Percentiles rank a stretch among this genome's conserved stretches.
These are phyloP conservation scores for Ceratosolen fusciceps DNA, from an alignment of 1,140 invertebrate species.

Conservation along the genomic window DNA sequence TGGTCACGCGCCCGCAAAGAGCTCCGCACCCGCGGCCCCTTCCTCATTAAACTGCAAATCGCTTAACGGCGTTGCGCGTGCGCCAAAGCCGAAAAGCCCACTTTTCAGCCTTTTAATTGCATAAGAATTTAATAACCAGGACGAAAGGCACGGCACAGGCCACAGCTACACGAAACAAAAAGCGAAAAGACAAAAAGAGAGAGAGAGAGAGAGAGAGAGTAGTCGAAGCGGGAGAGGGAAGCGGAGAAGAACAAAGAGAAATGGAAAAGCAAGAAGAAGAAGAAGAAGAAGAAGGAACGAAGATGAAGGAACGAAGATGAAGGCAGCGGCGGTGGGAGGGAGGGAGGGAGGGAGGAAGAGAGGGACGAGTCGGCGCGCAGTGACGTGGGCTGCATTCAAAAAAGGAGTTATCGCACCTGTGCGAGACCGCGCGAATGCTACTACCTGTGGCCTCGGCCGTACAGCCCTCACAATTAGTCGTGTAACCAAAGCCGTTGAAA, in stretches of 20 bases:
- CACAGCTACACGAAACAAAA: no score
- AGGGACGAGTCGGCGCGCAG: background rate
- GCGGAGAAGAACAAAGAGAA: background rate
- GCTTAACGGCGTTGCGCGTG: background rate
- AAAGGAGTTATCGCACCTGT: conserved; percentile 49
- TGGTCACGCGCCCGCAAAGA: background rate
- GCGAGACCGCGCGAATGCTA: conserved; percentile 26
- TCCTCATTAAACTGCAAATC: background rate
- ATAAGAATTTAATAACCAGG: conserved; percentile 43
- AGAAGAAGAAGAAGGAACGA: background rate
- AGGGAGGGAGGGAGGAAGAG: background rate
- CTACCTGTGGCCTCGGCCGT: conserved; percentile 1
- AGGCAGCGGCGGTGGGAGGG: background rate
- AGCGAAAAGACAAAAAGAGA: no score
- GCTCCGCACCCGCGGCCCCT: background rate
- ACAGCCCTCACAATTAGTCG: conserved; percentile 41
- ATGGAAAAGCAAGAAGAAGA: background rate
- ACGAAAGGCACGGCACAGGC: conserved; percentile 3
- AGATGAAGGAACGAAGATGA: no score
- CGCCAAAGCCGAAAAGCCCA: background rate
- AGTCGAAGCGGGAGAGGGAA: background rate
- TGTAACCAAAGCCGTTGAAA: conserved; percentile 41
- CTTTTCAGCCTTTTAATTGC: conserved; percentile 25
- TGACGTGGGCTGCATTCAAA: conserved; percentile 35
- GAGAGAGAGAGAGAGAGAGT: background rate